Conservation (phyloP, 2,888 invertebrate genomes). For the Pseudanteris insignis region DNA sequence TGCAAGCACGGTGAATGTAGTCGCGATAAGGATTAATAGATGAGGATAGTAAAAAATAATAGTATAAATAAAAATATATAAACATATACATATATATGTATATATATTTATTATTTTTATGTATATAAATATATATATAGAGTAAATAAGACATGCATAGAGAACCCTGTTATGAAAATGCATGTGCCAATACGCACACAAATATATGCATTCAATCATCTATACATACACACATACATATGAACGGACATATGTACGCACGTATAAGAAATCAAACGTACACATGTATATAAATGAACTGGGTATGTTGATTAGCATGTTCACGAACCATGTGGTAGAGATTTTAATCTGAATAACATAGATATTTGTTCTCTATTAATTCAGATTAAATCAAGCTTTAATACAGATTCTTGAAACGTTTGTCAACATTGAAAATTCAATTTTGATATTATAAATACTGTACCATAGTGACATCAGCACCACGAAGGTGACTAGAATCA, state of each 20-base stretch:
- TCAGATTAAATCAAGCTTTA: too few species aligned
- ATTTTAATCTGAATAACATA: too few species aligned
- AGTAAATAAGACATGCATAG: constrained; percentile 57
- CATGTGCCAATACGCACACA: constrained; percentile 31
- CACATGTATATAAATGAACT: background rate
- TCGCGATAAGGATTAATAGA: constrained; percentile 51
- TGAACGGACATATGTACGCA: constrained; percentile 21
- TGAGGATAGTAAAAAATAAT: constrained; percentile 42
- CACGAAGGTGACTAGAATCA: too few species aligned
- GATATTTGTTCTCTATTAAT: too few species aligned
- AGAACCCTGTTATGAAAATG: constrained; percentile 53
- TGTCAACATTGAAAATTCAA: too few species aligned
- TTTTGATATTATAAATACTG: too few species aligned
- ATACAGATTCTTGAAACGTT: too few species aligned
- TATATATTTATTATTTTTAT: constrained; percentile 13
- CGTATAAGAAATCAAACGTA: constrained; percentile 2
- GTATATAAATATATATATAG: constrained; percentile 44
- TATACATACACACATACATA: constrained; percentile 36
- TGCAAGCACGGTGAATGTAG: constrained; percentile 53
- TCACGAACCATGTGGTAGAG: too few species aligned
- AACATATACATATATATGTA: constrained; percentile 9
- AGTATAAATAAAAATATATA: constrained; percentile 3
- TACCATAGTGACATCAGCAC: too few species aligned
- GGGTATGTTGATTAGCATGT: background rate
- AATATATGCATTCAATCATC: constrained; percentile 14